These are phyloP conservation scores for Antheraea mylitta DNA, from an alignment of 1,140 invertebrate genomes.

Conservation along the genomic window DNA sequence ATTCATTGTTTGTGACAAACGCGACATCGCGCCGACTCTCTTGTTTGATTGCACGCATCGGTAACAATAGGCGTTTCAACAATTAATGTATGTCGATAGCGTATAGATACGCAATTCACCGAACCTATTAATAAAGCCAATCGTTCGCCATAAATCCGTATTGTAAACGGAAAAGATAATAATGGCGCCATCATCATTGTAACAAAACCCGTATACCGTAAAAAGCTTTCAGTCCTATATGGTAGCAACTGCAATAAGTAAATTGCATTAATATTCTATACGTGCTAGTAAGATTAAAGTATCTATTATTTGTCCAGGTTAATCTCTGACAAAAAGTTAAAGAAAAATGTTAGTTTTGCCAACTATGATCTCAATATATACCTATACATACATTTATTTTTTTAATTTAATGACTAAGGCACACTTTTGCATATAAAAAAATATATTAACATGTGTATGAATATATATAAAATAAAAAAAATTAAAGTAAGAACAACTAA, in stretches of 20 bases:
- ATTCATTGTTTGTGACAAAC: constrained; percentile 10
- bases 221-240: not conserved
- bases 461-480: too few species aligned
- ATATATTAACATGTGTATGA: too few species aligned
- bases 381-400: too few species aligned
- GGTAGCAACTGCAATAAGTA: not conserved
- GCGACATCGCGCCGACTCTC: not conserved
- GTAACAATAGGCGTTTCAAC: constrained; percentile 11
- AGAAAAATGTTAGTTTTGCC: too few species aligned
- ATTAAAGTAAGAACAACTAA: too few species aligned
- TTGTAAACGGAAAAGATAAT: not conserved
- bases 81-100: constrained; percentile 6
- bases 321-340: too few species aligned
- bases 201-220: not conserved
- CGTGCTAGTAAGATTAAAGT: too few species aligned
- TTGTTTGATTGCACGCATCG: not conserved
- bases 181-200: not conserved
- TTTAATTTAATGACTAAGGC: too few species aligned
- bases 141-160: not conserved
- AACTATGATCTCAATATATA: too few species aligned
- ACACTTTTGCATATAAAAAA: too few species aligned
- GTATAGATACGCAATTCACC: not conserved
- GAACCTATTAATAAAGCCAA: constrained; percentile 1
- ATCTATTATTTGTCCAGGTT: too few species aligned
- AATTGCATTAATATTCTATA: not conserved